phyloP scores from a whole-genome alignment of 2,797 vertebrate species.

The Pelodytes ibericus region DNA sequence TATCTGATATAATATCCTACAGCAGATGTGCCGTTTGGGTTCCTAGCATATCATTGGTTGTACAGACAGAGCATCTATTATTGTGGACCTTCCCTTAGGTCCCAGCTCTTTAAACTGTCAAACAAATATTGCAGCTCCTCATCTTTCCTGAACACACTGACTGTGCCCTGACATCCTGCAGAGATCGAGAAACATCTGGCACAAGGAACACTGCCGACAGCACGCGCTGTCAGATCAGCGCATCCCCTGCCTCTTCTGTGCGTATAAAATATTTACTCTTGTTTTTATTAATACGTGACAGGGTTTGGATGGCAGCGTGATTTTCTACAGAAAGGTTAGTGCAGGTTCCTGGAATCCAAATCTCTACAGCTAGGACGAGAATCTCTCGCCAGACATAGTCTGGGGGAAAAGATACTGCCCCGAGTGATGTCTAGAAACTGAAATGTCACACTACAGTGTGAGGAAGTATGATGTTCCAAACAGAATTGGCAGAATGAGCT shows the following conservation, averaged over 20 bases:
- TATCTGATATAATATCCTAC: not conserved
- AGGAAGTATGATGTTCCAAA: not conserved
- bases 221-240: slow-evolving; percentile 21
- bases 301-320: slow-evolving; percentile 22
- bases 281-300: slow-evolving; percentile 54
- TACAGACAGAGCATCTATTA: not conserved
- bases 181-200: slow-evolving; percentile 35
- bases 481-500: not conserved
- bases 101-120: not conserved
- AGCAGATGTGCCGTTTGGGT: not conserved
- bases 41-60: not conserved
- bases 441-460: slow-evolving; percentile 1
- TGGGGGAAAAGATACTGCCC: not conserved
- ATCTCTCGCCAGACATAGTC: slow-evolving; percentile 3
- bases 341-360: not conserved
- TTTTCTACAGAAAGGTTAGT: slow-evolving; percentile 23
- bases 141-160: slow-evolving; percentile 1
- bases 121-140: slow-evolving; percentile 4
- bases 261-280: slow-evolving; percentile 49
- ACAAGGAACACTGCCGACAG: slow-evolving; percentile 6
- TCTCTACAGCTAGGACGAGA: slow-evolving; percentile 1
- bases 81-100: not conserved
- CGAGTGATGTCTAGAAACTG: slow-evolving; percentile 10
- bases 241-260: slow-evolving; percentile 26
- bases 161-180: slow-evolving; percentile 25